Evolutionary conservation across 1,140 invertebrate genomes (phyloP), one percentile per base, ranked within the genome.

Genomic region (Melanaphis sacchari): DNA sequence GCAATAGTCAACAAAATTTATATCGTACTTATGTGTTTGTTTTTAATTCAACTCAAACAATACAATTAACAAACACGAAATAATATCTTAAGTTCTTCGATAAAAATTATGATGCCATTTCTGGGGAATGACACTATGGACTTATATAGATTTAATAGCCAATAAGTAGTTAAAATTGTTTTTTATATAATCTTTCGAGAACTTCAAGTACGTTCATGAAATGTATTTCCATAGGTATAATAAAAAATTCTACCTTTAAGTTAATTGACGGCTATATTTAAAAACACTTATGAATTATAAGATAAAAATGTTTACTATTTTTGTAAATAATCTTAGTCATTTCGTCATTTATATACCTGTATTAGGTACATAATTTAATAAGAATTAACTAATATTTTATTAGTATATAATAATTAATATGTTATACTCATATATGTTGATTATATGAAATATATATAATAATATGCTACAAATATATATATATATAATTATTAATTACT

Each of bases 261-360:
- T 52, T 89, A 89, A 88, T 49, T 49, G 46, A 89, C 9, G 15
- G 38, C 43, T 36, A 52, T 89, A 89, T 89, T 89, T 89, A 52
- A 88, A 88, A 89, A 49, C 87, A 89, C 87, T 89, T 36, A n/a
- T 89, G 46, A 49, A n/a, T n/a, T n/a, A n/a, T n/a, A n/a, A n/a
- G 87, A 89, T 52, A 89, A 89, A 49, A 89, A 52, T 89, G 87
- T 89, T 89, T 89, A 36, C 36, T 52, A 52, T 89, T 89, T 89
- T 52, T 7, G 46, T 52, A 89, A 46, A 89, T 89, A 22, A 89
- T 8, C 46, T 24, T 31, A 43, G 41, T n/a, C 40, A 26, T 85
- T 52, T 36, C 46, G 22, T 49, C 21, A 52, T 52, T 49, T 49
- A 41, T 31, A 26, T 31, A 76, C 0, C 15, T 66, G n/a, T 66